Conservation (phyloP, 2,797 vertebrate genomes). For the Hylomyscus alleni region DNA sequence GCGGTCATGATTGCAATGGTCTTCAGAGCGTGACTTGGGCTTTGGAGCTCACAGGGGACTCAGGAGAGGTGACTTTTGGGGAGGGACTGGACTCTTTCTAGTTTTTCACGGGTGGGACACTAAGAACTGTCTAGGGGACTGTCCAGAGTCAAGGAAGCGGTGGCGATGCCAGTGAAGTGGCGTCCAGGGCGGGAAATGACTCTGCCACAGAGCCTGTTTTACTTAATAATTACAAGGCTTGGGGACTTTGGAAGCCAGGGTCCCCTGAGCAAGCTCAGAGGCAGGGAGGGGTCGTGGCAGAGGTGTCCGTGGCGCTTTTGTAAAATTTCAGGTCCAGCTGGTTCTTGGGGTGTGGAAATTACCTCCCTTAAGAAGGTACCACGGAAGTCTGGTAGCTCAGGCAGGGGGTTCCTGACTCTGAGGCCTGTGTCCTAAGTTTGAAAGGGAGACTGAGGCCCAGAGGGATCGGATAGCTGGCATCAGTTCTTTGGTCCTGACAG, state of each 20-base stretch:
- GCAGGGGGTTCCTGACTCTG: not conserved
- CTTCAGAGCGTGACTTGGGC: not conserved
- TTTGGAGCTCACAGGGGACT: not conserved
- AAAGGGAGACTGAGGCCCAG: not conserved
- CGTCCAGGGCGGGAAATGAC: slow-evolving; percentile 69
- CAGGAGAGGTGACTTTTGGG: not conserved
- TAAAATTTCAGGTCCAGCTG: slow-evolving; percentile 59
- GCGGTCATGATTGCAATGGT: not conserved
- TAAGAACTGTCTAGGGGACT: slow-evolving; percentile 14
- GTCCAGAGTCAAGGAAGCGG: not conserved
- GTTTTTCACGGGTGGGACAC: not conserved
- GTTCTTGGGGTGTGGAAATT: slow-evolving; percentile 17
- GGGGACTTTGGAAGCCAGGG: slow-evolving; percentile 57
- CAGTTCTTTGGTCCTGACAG: not conserved
- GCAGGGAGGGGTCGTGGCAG: slow-evolving; percentile 25
- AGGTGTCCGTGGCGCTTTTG: slow-evolving; percentile 38
- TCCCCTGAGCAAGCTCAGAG: slow-evolving; percentile 26
- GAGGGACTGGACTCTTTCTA: not conserved
- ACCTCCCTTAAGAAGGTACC: not conserved
- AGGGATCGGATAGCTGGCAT: not conserved
- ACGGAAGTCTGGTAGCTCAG: not conserved
- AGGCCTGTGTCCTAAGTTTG: not conserved
- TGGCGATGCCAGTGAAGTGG: not conserved
- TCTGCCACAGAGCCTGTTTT: slow-evolving; percentile 43
- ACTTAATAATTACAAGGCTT: slow-evolving; percentile 76